A percentile compares a stretch with the other conserved stretches of the same genome.
These are phyloP conservation scores for Bombus confusus DNA, from an alignment of 1,140 invertebrate species.

Conservation along the genomic window DNA sequence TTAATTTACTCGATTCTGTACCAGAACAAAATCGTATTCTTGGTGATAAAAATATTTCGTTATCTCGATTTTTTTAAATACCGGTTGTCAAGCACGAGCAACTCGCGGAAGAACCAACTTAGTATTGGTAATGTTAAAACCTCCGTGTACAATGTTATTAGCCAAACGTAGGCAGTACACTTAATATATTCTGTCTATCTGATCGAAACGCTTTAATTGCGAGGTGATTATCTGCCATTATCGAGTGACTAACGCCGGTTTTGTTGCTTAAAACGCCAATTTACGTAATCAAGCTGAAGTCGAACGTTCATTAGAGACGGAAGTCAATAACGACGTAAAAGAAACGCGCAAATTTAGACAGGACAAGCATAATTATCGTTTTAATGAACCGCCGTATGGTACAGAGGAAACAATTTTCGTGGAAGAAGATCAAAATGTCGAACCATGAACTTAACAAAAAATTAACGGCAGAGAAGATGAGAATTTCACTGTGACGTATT, in stretches of 20 bases:
- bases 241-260: constrained; percentile 35
- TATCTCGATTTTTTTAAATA: background rate
- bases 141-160: constrained; percentile 5
- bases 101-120: background rate
- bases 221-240: constrained; percentile 29
- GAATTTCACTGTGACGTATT: background rate
- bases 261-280: constrained; percentile 40
- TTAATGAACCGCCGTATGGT: background rate
- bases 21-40: background rate
- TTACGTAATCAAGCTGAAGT: constrained; percentile 29
- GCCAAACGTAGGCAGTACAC: background rate
- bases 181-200: constrained; percentile 29
- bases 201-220: constrained; percentile 47
- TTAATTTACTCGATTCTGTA: background rate
- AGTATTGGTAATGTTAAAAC: background rate
- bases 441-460: background rate
- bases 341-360: constrained; percentile 25
- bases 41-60: background rate
- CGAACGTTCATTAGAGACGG: constrained; percentile 24
- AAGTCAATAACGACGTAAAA: constrained; percentile 25
- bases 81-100: background rate
- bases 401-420: background rate
- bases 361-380: constrained; percentile 7
- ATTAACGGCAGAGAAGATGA: background rate
- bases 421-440: background rate